Percentiles rank a stretch among this genome's conserved stretches.
These are phyloP conservation scores for Amphiprion percula DNA, from an alignment of 2,113 vertebrate genomes.

Conservation along the genomic window DNA sequence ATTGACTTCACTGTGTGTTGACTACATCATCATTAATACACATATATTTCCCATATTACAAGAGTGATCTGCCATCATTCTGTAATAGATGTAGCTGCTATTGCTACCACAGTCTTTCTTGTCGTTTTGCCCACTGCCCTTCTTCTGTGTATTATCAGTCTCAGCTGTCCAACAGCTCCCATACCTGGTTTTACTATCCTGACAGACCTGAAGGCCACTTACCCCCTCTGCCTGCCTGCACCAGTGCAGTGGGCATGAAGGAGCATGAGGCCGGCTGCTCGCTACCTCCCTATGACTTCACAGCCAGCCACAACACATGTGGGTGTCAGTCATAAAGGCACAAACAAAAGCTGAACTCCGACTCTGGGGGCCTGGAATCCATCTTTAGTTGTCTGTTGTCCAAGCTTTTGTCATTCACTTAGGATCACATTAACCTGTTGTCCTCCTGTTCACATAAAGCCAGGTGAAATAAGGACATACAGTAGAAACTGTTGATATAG, in stretches of 20 bases:
- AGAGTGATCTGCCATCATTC: not conserved
- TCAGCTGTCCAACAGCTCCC: conserved; percentile 39
- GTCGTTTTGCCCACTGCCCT: not conserved
- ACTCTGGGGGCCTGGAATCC: not conserved
- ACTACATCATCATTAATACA: too few relatives aligned
- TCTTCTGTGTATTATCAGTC: not conserved
- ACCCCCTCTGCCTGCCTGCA: not conserved
- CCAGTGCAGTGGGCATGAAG: conserved; percentile 62
- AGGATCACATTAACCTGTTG: too few relatives aligned
- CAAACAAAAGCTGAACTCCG: conserved; percentile 57
- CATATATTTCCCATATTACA: too few relatives aligned
- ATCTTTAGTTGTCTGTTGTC: not conserved
- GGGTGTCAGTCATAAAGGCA: conserved; percentile 79
- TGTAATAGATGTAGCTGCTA: not conserved
- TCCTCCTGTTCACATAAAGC: too few relatives aligned
- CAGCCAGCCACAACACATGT: conserved; percentile 75
- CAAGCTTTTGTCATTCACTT: not conserved
- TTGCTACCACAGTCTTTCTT: not conserved
- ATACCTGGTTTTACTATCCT: conserved; percentile 46
- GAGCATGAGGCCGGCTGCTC: conserved; percentile 60
- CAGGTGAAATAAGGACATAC: too few relatives aligned
- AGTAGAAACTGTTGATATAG: too few relatives aligned
- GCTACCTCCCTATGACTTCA: conserved; percentile 42
- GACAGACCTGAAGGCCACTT: conserved; percentile 28
- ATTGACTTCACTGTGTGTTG: too few relatives aligned